Evolutionary conservation across 1,140 invertebrate species (phyloP).

Genomic region (Euwallacea similis): DNA sequence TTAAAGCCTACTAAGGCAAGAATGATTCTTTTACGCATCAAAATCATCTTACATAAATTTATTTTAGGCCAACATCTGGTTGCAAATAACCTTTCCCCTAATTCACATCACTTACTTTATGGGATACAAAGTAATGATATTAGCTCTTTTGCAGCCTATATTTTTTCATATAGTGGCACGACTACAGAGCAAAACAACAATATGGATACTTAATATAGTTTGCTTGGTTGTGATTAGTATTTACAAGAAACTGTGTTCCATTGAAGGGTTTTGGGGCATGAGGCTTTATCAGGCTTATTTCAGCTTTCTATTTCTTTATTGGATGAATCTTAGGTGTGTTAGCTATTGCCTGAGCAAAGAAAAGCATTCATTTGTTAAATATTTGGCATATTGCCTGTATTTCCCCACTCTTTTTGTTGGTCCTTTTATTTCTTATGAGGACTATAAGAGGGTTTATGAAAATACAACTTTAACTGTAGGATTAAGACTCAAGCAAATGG

Average conservation of each 20-base stretch:
- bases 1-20: background rate
- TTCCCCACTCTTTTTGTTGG: slow-evolving; percentile 77
- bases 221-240: slow-evolving; percentile 38
- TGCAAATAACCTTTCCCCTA: slow-evolving; percentile 40
- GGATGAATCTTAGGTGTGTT: slow-evolving; percentile 50
- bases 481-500: slow-evolving; percentile 54
- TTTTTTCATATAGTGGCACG: slow-evolving; percentile 38
- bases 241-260: slow-evolving; percentile 38
- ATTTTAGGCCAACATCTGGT: slow-evolving; percentile 37
- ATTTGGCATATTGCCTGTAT: slow-evolving; percentile 76
- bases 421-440: slow-evolving; percentile 74
- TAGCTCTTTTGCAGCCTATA: slow-evolving; percentile 45
- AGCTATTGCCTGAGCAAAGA: slow-evolving; percentile 45
- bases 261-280: slow-evolving; percentile 32
- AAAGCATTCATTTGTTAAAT: too few relatives aligned
- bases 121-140: slow-evolving; percentile 27
- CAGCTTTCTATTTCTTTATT: slow-evolving; percentile 44
- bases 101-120: slow-evolving; percentile 35
- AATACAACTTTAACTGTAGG: slow-evolving; percentile 39
- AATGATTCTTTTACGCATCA: background rate
- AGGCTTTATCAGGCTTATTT: slow-evolving; percentile 42
- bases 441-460: slow-evolving; percentile 57
- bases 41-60: background rate
- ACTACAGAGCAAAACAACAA: slow-evolving; percentile 30
- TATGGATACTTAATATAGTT: slow-evolving; percentile 42